Conservation (phyloP, 2,797 vertebrate genomes). For the Notolabrus celidotus region DNA sequence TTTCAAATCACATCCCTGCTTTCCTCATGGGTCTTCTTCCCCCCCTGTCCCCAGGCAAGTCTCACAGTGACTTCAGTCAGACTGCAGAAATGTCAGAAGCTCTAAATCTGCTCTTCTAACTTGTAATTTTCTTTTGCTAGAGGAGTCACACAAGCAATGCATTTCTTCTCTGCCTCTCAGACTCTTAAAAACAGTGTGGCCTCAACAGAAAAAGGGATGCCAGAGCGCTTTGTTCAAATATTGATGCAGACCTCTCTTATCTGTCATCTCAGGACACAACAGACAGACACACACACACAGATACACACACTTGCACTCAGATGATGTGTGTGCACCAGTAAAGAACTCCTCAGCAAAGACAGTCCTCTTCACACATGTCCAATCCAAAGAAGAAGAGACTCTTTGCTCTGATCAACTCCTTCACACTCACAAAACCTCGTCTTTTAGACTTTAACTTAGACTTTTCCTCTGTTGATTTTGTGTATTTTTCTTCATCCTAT, state of each 20-base stretch:
- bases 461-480: conserved; percentile 9
- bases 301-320: conserved; percentile 15
- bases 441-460: background rate
- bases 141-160: conserved; percentile 49
- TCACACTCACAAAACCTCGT: conserved; percentile 12
- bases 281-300: conserved; percentile 5
- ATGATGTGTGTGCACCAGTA: conserved; percentile 28
- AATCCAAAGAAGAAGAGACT: conserved; percentile 46
- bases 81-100: conserved; percentile 50
- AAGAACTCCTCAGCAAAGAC: conserved; percentile 32
- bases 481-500: conserved; percentile 2
- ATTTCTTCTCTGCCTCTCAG: conserved; percentile 48
- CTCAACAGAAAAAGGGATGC: conserved; percentile 66
- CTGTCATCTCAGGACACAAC: conserved; percentile 67
- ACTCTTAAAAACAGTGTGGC: conserved; percentile 65
- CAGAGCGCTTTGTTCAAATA: conserved; percentile 81
- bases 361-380: conserved; percentile 40
- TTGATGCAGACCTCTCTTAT: conserved; percentile 78
- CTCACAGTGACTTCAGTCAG: conserved; percentile 53
- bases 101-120: conserved; percentile 45
- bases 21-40: conserved; percentile 22
- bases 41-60: conserved; percentile 42
- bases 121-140: conserved; percentile 60
- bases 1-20: conserved; percentile 33
- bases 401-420: conserved; percentile 33